Evolutionary conservation across 2,797 vertebrate species (phyloP), one percentile per base, ranked within the genome.

Genomic region (Poecilia picta): DNA sequence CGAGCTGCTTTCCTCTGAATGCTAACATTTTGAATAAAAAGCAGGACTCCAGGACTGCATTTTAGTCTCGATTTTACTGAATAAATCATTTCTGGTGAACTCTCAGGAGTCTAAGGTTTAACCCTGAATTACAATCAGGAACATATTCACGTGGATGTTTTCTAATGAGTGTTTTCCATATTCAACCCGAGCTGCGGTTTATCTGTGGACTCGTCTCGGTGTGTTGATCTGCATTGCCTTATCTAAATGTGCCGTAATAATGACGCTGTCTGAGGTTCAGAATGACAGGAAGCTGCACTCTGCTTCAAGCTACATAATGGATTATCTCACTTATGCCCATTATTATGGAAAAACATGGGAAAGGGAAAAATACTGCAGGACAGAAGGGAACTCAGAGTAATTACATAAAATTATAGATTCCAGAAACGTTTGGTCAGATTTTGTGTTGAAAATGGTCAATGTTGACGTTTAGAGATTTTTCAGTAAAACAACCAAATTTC

Each of bases 191-290:
- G 18, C 33, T 36, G 13, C 3, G 8, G 33, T 66, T 72, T 12
- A 4, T 55, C 68, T 71, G 53, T 7, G 2, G 16, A 20, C 5
- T 5, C 25, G 4, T 33, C 41, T 74, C 74, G 20, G 57, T 82
- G 77, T 82, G 72, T 59, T 51, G 71, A 53, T 55, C 71, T 33
- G 16, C 45, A 33, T 45, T 28, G 7, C 36, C 81, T 83, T 73
- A 81, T 86, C 82, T 84, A 73, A 74, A 84, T 75, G 79, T 45
- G 45, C 64, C 77, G n/a, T 46, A 66, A 25, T 75, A 31, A 79
- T 77, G 73, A 59, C 12, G 33, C n/a, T 51, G 28, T 13, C 72
- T 23, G 36, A 11, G 43, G 64, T 64, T 53, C n/a, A 1, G 51
- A 77, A 75, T 53, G 53, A 75, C 64, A 71, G 39, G 55, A 64